Base-by-base conservation (phyloP, 1,140 invertebrate genomes). In the Diabrotica undecimpunctata region DNA sequence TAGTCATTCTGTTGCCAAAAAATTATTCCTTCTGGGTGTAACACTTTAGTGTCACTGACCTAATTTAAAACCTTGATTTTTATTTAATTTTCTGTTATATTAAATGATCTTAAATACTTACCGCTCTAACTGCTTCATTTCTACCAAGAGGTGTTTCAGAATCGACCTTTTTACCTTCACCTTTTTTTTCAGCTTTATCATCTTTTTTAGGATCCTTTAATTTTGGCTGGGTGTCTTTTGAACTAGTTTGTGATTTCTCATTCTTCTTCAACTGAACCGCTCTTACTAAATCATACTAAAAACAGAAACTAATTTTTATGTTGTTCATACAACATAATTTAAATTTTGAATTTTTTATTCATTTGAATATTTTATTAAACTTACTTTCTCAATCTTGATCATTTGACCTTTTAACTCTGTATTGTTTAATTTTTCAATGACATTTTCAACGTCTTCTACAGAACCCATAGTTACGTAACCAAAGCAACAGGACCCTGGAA, bases 401-500 rank as follows among this genome's bases (percentile, higher is more conserved):
- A 96, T 93, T 65, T 92, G 88, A 6, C 94, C 95, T 80, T 97
- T 93, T 25, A 97, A 81, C 79, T 97, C 92, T 46, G 94, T 96
- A 62, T 89, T 86, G 78, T 97, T 92, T 9, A 97, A 81, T 79
- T 94, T 87, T 73, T 92, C 88, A 72, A 97, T 96, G 78, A 94
- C 96, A 70, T 92, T 91, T 13, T 89, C 86, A 6, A 94, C 94
- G 81, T 97, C 95, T 66, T 92, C 91, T 46, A 88, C 86, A 14
- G 89, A 90, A 1, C 88, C 89, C 93, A 97, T 96, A 0, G 94
- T 96, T 5, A 98, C 93, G 79, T 96, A 96, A 38, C 95, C 96
- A 79, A 96, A 97, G 79, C 94, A 97, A 59, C 92, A 86, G 13
- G 93, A 90, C 14, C 94, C 94, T 3, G 95, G 94, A 36, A 91